These are phyloP conservation scores for Coptotermes formosanus DNA, from an alignment of 1,140 invertebrate species.

Conservation along the genomic window DNA sequence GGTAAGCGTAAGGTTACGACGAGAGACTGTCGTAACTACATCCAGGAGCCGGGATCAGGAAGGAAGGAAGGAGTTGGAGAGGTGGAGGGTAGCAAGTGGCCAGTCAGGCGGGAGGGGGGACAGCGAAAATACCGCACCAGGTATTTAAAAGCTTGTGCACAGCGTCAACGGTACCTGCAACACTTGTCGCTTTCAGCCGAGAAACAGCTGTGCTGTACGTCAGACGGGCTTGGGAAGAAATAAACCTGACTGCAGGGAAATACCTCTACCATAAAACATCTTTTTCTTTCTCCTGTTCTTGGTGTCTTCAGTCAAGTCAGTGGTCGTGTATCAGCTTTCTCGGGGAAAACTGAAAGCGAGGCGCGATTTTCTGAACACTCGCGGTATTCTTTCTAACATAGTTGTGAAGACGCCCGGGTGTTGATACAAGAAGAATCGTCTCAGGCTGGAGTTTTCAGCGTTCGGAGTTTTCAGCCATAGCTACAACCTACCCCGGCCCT, in stretches of 20 bases:
- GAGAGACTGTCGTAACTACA: neutral
- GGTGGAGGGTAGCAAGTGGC: neutral
- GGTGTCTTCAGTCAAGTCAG: conserved; percentile 1
- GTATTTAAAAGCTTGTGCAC: neutral
- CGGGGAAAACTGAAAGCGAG: neutral
- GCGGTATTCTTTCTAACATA: neutral
- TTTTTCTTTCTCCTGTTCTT: neutral
- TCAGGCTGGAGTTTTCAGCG: conserved; percentile 38
- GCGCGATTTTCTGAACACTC: neutral
- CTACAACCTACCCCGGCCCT: conserved; percentile 28
- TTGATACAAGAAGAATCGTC: neutral
- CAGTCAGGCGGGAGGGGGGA: neutral
- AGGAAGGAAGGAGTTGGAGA: too few species aligned
- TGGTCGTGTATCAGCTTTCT: neutral
- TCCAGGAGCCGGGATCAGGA: too few species aligned
- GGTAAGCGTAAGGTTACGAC: neutral
- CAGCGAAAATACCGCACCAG: neutral
- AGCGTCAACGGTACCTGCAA: neutral
- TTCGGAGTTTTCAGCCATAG: conserved; percentile 37
- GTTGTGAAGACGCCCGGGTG: neutral
- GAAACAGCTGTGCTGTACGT: neutral
- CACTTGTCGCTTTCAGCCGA: neutral
- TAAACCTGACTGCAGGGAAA: neutral
- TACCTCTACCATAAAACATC: neutral
- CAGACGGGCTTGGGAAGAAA: neutral